A percentile compares a stretch with the other conserved stretches of the same genome.
phyloP scores from a whole-genome alignment of 2,888 invertebrate genomes.

The Sinohyriopsis cumingii region DNA sequence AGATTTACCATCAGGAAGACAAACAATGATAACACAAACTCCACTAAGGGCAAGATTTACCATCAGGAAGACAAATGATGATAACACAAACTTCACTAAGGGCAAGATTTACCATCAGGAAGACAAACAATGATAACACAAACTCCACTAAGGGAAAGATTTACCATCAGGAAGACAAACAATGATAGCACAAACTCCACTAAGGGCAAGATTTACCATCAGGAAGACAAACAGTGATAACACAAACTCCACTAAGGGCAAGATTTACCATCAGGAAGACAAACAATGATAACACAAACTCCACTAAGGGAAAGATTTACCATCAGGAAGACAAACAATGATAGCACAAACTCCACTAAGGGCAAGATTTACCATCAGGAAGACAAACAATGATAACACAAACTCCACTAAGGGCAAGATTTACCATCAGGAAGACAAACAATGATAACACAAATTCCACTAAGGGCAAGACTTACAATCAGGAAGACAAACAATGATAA shows the following conservation, averaged over 20 bases:
- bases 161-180: background rate
- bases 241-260: background rate
- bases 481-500: background rate
- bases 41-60: no score
- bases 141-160: no score
- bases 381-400: background rate
- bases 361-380: no score
- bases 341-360: background rate
- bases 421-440: background rate
- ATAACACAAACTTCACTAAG: background rate
- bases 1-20: no score
- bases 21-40: background rate
- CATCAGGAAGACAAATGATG: background rate
- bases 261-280: no score
- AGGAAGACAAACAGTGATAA: background rate
- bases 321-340: background rate
- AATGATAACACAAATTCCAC: background rate
- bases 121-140: background rate
- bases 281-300: background rate
- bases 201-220: no score
- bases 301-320: no score
- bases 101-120: no score
- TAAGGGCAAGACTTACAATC: no score
- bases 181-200: background rate
- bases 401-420: no score